These are phyloP conservation scores for Hippocampus abdominalis DNA, from an alignment of 2,113 vertebrate genomes.

Conservation along the genomic window DNA sequence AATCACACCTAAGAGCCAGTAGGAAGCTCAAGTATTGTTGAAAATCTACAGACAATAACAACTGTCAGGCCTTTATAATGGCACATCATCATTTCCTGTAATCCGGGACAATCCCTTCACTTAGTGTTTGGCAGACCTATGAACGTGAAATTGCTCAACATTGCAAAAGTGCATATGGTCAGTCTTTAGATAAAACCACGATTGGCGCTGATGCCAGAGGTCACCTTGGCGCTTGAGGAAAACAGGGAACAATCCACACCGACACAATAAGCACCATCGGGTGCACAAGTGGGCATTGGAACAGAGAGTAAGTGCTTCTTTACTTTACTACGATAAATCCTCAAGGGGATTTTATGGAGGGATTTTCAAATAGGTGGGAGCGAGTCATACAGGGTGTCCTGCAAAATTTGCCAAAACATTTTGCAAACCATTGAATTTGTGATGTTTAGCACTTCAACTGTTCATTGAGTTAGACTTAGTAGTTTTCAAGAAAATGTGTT, in stretches of 20 bases:
- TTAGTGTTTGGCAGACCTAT: slow-evolving; percentile 53
- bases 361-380: neutral
- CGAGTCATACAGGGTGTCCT: too few relatives aligned
- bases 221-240: slow-evolving; percentile 40
- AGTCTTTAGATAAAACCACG: slow-evolving; percentile 39
- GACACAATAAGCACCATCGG: neutral
- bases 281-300: neutral
- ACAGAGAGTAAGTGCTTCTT: slow-evolving; percentile 5
- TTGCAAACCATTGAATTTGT: too few relatives aligned
- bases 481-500: too few relatives aligned
- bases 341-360: neutral
- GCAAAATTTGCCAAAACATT: too few relatives aligned
- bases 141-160: slow-evolving; percentile 56
- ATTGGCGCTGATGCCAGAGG: slow-evolving; percentile 25
- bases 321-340: neutral
- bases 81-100: slow-evolving; percentile 52
- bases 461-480: too few relatives aligned
- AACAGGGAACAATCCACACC: slow-evolving; percentile 5
- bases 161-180: slow-evolving; percentile 41
- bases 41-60: slow-evolving; percentile 58
- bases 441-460: too few relatives aligned
- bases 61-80: slow-evolving; percentile 60
- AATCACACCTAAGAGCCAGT: slow-evolving; percentile 29
- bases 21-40: slow-evolving; percentile 60
- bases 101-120: slow-evolving; percentile 61